Base-by-base conservation (phyloP, 2,888 invertebrate species). In the Diarsia mendica region DNA sequence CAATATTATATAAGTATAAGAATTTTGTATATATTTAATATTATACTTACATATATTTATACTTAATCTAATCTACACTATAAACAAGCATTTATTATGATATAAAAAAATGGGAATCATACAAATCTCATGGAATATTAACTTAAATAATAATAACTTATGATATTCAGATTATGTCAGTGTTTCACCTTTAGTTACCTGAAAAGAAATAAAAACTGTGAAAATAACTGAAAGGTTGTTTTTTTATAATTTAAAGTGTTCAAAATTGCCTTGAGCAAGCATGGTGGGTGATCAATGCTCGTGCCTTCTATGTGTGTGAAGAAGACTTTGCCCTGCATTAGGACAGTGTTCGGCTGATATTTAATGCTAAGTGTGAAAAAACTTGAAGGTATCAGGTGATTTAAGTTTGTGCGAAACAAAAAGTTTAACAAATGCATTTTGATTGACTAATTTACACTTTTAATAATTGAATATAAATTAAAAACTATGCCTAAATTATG, bases 151-250 rank as follows among this genome's bases (percentile, higher is more conserved):
- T 71, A 20, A 69, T 70, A 53, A 76, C 68, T 83, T 82, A 85
- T 60, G 23, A 39, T 72, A 85, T 55, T 85, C 75, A 76, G 67
- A 80, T 96, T 97, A 98, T 93, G 98, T 98, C 86, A 98, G 95
- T 4, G 98, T 98, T 96, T 98, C 98, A 71, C 98, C 98, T 97
- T 98, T 98, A 18, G 98, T 98, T 64, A 98, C 98, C 98, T 98
- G 95, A 70, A 96, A 91, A 89, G 83, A 89, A 86, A 79, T 75
- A 83, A 85, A 77, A 78, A 65, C 28, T 61, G 61, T 85, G 60
- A 82, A 82, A 82, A 85, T 73, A 85, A 82, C 72, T 71, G 44
- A 60, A 65, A 63, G 13, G 3, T 58, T 44, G 13, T 63, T 67
- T 55, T 71, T 76, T 69, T 63, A 44, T 0, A 44, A 63, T 63